Conservation (phyloP, 2,797 vertebrate genomes). For the Tapirus indicus region DNA sequence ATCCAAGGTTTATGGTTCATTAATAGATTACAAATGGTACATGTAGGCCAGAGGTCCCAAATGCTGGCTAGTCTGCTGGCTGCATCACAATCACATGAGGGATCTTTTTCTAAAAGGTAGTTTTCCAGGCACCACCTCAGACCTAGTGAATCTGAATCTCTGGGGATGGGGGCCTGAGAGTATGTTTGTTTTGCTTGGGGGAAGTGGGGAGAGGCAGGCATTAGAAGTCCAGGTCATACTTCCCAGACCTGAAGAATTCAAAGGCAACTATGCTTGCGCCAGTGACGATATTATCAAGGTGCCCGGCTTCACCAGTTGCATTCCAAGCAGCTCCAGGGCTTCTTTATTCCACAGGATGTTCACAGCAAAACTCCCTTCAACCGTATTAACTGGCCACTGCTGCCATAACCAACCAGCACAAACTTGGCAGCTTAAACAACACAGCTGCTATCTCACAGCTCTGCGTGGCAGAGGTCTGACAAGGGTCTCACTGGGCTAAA, state of each 20-base stretch:
- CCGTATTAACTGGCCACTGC: not conserved
- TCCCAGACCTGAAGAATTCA: slow-evolving; percentile 93
- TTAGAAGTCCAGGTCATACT: slow-evolving; percentile 93
- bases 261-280: slow-evolving; percentile 96
- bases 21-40: not conserved
- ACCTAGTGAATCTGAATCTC: not conserved
- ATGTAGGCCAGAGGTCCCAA: not conserved
- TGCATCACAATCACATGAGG: not conserved
- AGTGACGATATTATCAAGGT: slow-evolving; percentile 94
- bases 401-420: not conserved
- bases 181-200: not conserved
- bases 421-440: not conserved
- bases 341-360: slow-evolving; percentile 72
- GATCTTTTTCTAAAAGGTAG: not conserved
- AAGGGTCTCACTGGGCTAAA: not conserved
- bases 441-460: not conserved
- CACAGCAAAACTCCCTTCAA: slow-evolving; percentile 91
- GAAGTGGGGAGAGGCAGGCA: not conserved
- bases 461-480: not conserved
- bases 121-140: not conserved
- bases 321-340: slow-evolving; percentile 84
- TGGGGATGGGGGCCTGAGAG: not conserved
- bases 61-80: not conserved
- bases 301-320: slow-evolving; percentile 93
- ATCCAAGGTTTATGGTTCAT: not conserved